Evolutionary conservation across 92 coral and sea anemone genomes (phyloP).

Genomic region (Hydrozoanthus gracilis): DNA sequence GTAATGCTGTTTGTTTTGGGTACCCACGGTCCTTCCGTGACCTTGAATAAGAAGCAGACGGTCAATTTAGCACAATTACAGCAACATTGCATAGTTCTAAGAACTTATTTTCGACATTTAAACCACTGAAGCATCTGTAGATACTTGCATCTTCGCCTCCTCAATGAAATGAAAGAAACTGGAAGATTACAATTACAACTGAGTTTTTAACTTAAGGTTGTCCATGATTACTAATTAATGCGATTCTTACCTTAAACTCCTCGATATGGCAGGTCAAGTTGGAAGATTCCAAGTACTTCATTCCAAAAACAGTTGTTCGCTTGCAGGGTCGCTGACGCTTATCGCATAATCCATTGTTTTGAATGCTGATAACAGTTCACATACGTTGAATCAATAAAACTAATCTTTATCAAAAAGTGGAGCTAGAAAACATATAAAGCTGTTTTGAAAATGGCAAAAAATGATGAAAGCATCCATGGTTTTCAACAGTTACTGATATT

Average conservation of each 20-base stretch:
- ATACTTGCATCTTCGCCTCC: no score
- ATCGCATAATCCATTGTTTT: conserved; percentile 68
- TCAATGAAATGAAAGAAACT: no score
- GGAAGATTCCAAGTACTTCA: conserved; percentile 60
- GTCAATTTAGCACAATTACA: background rate
- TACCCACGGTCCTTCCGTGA: conserved; percentile 27
- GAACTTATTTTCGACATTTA: background rate
- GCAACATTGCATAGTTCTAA: background rate
- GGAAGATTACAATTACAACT: no score
- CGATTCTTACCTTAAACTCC: conserved; percentile 60
- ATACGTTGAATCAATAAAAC: background rate
- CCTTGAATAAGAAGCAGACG: background rate
- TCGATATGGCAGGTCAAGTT: conserved; percentile 72
- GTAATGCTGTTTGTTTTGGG: conserved; percentile 5
- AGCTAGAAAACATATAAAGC: no score
- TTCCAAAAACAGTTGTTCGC: conserved; percentile 61
- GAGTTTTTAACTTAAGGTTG: no score
- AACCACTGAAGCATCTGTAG: background rate
- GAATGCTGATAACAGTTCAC: conserved; percentile 37
- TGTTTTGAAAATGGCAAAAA: no score
- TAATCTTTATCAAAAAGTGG: background rate
- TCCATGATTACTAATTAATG: background rate
- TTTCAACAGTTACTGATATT: no score
- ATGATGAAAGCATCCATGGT: no score
- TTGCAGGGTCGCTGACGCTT: conserved; percentile 67